Conservation (phyloP, 2,888 invertebrate species). For the Caenorhabditis plicata region DNA sequence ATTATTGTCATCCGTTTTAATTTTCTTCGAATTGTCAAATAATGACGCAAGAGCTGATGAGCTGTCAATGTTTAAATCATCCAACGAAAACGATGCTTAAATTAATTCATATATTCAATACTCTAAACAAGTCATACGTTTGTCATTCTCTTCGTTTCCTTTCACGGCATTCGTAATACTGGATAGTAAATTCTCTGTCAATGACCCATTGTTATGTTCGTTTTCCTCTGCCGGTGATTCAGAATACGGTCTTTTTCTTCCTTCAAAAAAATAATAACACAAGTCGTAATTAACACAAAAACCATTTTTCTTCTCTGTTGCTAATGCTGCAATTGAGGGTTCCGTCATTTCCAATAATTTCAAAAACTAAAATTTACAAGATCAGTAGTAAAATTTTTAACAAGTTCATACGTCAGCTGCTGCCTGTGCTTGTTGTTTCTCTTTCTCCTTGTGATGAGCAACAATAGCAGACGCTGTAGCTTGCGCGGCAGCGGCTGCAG, state of each 20-base stretch:
- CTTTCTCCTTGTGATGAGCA: constrained; percentile 19
- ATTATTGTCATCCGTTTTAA: constrained; percentile 25
- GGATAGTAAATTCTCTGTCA: too few species aligned
- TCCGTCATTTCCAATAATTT: too few species aligned
- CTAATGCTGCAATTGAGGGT: too few species aligned
- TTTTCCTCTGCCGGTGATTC: too few species aligned
- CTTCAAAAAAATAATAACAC: too few species aligned
- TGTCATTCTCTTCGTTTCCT: constrained; percentile 31
- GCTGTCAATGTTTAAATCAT: constrained; percentile 26
- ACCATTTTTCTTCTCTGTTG: too few species aligned
- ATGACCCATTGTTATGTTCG: too few species aligned
- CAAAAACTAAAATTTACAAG: neutral
- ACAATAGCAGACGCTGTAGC: constrained; percentile 23
- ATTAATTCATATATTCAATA: neutral
- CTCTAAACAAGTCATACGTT: constrained; percentile 8
- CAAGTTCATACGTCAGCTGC: too few species aligned
- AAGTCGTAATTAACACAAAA: too few species aligned
- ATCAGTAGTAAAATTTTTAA: too few species aligned
- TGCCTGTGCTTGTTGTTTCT: constrained; percentile 28
- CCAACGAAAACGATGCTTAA: constrained; percentile 24
- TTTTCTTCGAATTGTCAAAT: constrained; percentile 23
- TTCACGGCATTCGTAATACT: neutral
- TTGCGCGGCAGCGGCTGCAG: constrained; percentile 10
- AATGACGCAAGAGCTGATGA: constrained; percentile 20
- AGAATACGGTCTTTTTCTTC: too few species aligned